Evolutionary conservation across 2,113 vertebrate genomes (phyloP).

Genomic region (Aphelocoma coerulescens): DNA sequence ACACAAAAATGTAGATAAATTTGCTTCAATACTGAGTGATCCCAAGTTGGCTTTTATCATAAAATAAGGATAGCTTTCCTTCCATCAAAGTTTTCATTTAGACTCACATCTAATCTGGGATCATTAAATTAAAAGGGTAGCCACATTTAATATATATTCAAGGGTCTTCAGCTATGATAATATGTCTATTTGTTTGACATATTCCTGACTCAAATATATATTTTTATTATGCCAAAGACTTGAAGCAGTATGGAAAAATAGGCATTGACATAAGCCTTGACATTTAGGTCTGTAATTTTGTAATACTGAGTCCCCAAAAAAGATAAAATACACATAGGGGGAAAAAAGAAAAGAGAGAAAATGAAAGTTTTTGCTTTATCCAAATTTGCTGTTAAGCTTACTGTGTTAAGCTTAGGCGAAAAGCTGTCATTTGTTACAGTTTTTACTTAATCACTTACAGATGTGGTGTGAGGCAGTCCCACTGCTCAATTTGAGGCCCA

Average conservation of each 20-base stretch:
- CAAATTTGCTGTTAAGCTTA: background rate
- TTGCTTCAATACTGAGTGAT: background rate
- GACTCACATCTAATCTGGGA: background rate
- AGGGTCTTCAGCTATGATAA: background rate
- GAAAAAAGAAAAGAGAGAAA: background rate
- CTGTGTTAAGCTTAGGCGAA: background rate
- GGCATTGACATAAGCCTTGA: background rate
- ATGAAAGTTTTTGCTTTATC: background rate
- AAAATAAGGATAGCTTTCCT: background rate
- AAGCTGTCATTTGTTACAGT: background rate
- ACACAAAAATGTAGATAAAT: slow-evolving; percentile 3
- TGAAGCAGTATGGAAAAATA: background rate
- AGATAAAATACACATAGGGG: background rate
- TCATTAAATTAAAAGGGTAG: slow-evolving; percentile 7
- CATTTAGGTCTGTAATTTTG: background rate
- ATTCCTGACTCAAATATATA: background rate
- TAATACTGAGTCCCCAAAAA: background rate
- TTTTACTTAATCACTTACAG: background rate
- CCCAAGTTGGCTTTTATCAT: background rate
- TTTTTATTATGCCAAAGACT: background rate
- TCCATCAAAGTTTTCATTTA: background rate
- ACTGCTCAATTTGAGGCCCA: background rate
- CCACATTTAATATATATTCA: background rate
- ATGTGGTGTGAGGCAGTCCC: background rate
- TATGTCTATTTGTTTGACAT: background rate